Percentiles rank a stretch among this genome's conserved stretches.
Evolutionary conservation across 2,797 vertebrate genomes (phyloP).

Genomic region (Gallirallus australis): DNA sequence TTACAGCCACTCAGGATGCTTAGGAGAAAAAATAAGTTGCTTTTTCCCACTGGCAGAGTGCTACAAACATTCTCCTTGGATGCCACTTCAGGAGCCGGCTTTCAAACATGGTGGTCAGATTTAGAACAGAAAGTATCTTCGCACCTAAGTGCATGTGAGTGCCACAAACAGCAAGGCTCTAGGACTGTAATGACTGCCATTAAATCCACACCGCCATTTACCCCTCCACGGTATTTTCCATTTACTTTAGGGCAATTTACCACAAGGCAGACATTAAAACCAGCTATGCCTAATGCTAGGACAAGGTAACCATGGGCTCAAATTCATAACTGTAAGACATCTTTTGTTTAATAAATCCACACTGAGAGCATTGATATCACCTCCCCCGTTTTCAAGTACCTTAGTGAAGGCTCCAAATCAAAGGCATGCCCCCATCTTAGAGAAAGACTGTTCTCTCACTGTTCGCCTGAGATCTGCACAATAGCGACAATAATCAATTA

Average conservation of each 20-base stretch:
- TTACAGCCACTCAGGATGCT: background rate
- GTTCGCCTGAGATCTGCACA: background rate
- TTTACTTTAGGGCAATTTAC: background rate
- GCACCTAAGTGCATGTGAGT: background rate
- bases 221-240: background rate
- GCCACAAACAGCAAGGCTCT: background rate
- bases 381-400: background rate
- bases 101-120: background rate
- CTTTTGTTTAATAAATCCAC: background rate
- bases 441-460: background rate
- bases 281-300: background rate
- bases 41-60: background rate
- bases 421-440: background rate
- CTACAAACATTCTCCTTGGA: background rate
- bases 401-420: background rate
- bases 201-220: background rate
- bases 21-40: background rate
- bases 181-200: background rate
- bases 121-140: background rate
- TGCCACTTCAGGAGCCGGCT: background rate
- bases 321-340: background rate
- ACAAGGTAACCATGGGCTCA: background rate
- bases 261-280: background rate
- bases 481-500: background rate
- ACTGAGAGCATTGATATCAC: background rate